Conservation (phyloP, 2,797 vertebrate species). For the Alca torda region DNA sequence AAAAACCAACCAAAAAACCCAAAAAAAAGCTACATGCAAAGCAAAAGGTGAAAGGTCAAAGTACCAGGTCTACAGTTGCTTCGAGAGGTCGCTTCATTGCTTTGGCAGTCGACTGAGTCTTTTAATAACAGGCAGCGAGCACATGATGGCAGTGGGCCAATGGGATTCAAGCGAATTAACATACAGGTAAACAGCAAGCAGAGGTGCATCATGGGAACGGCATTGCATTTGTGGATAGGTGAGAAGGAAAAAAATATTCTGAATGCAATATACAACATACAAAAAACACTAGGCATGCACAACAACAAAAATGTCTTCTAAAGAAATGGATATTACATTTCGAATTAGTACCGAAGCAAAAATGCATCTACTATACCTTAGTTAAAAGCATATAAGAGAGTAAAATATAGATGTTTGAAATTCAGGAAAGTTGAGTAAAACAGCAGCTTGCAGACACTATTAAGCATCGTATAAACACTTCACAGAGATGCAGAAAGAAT, state of each 20-base stretch:
- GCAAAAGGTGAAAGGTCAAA: conserved; percentile 99
- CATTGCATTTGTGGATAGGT: conserved; percentile 99
- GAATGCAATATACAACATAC: conserved; percentile 99
- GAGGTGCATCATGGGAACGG: conserved; percentile 99
- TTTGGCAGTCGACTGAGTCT: conserved; percentile 99
- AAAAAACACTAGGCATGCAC: conserved; percentile 96
- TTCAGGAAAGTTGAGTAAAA: conserved; percentile 86
- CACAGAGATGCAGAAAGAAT: conserved; percentile 76
- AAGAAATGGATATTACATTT: conserved; percentile 89
- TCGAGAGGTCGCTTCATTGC: conserved; percentile 99
- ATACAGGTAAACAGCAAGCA: conserved; percentile 99
- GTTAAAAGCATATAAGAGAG: conserved; percentile 89
- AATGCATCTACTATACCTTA: conserved; percentile 90
- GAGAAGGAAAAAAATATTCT: conserved; percentile 99
- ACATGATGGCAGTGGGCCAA: conserved; percentile 99
- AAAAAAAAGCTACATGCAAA: conserved; percentile 94
- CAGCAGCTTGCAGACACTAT: conserved; percentile 84
- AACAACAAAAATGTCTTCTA: conserved; percentile 95
- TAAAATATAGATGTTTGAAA: conserved; percentile 89
- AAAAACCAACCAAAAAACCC: background rate
- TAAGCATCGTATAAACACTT: conserved; percentile 82
- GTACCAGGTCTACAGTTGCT: conserved; percentile 93
- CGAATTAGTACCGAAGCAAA: conserved; percentile 91
- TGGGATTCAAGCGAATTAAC: conserved; percentile 99
- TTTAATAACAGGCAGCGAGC: conserved; percentile 99